Base-by-base conservation (phyloP, 37 sponge, comb jelly and placozoan genomes). In the Chondrilla cf. caribensis region DNA sequence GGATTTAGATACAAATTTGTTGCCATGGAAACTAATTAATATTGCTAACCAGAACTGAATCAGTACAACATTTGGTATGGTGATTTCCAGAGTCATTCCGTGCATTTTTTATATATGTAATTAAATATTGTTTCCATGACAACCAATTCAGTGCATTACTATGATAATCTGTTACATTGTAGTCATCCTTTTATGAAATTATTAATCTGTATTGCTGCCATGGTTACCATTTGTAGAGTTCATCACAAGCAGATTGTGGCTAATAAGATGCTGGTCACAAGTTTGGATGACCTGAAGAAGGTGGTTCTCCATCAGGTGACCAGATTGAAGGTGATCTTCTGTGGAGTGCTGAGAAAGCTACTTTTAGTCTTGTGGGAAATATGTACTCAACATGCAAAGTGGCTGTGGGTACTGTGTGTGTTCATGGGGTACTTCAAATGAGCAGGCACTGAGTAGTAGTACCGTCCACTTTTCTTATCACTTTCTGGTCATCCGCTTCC, bases 231-330 rank as follows among this genome's bases (percentile, higher is more conserved):
- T 26, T 40, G 0, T 24, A 90, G 95, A 51, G 87, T 97, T 19
- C 94, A 97, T 41, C 97, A 97, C 77, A 73, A 86, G 36, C 97
- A 94, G 89, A 81, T 95, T 28, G 90, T 94, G 6, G 78, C 88
- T 57, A 86, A 60, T 41, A 54, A 89, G 38, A 24, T 3, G 38
- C 86, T 97, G 11, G 68, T 91, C 15, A 83, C 89, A 11, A 54
- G 87, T 11, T 81, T 97, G 17, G 90, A 89, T 80, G 80, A 85
- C 2, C 84, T 97, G n/a, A 70, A 40, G 17, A 31, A 82, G 0
- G 84, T 83, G 59, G 85, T 90, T 0, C 7, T 6, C 18, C 8
- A 54, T 0, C 60, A 31, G 17, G 76, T 97, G 11, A 57, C 62
- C 7, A 54, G 70, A 47, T 71, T 90, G 26, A 89, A 80, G 80